These are phyloP conservation scores for Brachionus manjavacas DNA, from an alignment of 1,140 invertebrate species.

Conservation along the genomic window DNA sequence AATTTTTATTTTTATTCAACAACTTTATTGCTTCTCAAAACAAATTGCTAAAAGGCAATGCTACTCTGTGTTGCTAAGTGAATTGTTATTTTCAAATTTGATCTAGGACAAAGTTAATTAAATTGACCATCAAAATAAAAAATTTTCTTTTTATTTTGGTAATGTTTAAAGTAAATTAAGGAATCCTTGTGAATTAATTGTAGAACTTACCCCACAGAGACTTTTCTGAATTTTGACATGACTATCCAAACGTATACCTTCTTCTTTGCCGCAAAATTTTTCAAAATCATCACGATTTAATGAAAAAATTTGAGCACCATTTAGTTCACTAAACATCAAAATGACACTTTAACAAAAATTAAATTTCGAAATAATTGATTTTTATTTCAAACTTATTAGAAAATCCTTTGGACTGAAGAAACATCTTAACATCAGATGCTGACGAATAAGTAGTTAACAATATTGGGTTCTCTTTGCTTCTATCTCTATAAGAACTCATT, in stretches of 20 bases:
- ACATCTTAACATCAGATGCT: conserved; percentile 67
- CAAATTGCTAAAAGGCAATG: too few species aligned
- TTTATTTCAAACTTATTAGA: conserved; percentile 57
- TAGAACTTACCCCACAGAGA: conserved; percentile 65
- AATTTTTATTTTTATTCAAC: too few species aligned
- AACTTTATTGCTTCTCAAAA: too few species aligned
- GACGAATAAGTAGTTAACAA: conserved; percentile 28
- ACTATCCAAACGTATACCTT: conserved; percentile 69
- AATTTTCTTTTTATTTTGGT: too few species aligned
- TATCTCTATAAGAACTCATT: background rate
- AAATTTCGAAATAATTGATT: too few species aligned
- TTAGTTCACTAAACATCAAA: conserved; percentile 64
- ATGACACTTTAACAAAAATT: conserved; percentile 57
- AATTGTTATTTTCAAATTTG: too few species aligned
- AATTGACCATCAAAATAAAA: too few species aligned
- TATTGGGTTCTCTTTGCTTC: background rate
- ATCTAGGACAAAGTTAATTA: too few species aligned
- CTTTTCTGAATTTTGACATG: conserved; percentile 72
- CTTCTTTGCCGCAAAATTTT: conserved; percentile 65
- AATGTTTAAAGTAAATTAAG: too few species aligned
- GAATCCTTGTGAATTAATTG: too few species aligned
- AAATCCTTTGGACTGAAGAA: conserved; percentile 72
- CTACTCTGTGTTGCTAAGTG: too few species aligned
- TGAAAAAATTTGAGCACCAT: conserved; percentile 68
- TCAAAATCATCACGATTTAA: conserved; percentile 65